Evolutionary conservation across 1,140 invertebrate species (phyloP).

Genomic region (Drosophila insularis): DNA sequence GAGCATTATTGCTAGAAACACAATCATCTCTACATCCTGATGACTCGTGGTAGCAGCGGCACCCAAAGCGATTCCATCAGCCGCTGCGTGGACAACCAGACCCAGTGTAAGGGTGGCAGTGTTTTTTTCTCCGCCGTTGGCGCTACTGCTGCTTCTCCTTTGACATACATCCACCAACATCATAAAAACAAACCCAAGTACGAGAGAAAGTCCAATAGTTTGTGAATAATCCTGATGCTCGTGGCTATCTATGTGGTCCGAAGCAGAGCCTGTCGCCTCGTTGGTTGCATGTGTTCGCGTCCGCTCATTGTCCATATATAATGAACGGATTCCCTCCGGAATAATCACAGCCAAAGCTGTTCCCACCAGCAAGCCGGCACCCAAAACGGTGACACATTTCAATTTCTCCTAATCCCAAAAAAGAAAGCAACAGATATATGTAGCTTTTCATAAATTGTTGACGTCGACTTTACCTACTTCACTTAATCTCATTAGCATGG

Average conservation of each 20-base stretch:
- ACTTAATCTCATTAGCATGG: constrained; percentile 95
- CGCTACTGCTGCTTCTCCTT: constrained; percentile 84
- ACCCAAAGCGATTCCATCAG: constrained; percentile 98
- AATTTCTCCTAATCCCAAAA: constrained; percentile 90
- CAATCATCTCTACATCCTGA: constrained; percentile 97
- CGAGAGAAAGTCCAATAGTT: constrained; percentile 86
- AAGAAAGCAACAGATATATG: neutral
- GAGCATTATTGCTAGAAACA: constrained; percentile 99
- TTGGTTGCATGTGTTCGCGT: constrained; percentile 19
- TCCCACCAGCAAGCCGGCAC: constrained; percentile 98
- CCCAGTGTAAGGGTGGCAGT: constrained; percentile 92
- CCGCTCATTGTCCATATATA: constrained; percentile 84
- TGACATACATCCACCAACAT: constrained; percentile 94
- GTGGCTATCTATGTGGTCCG: constrained; percentile 33
- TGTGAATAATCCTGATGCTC: constrained; percentile 83
- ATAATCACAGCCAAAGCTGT: constrained; percentile 99
- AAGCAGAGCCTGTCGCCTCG: neutral
- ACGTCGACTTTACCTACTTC: constrained; percentile 91
- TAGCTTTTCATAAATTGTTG: neutral
- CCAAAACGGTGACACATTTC: constrained; percentile 96
- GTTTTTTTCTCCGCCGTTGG: constrained; percentile 87
- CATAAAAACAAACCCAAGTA: constrained; percentile 97
- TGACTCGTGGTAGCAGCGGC: constrained; percentile 97
- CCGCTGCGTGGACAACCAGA: constrained; percentile 97
- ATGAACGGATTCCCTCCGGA: constrained; percentile 96